Base-by-base conservation (phyloP, 2,797 vertebrate species). In the Thamnophis elegans region DNA sequence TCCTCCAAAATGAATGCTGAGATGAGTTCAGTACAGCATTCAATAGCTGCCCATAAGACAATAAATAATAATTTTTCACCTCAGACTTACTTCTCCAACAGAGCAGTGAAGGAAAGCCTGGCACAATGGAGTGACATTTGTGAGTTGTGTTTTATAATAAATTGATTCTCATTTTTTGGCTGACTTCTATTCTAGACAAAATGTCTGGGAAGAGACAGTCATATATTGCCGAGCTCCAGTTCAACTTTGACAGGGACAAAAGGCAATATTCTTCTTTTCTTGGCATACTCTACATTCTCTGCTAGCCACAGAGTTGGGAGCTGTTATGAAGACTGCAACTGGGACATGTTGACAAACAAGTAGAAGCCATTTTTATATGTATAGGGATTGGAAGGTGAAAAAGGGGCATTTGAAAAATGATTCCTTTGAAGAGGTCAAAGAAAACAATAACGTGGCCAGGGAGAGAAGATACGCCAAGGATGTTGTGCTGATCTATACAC, bases 221-320 rank as follows among this genome's bases (percentile, higher is more conserved):
- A 11, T 2, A 0, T 0, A 1, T 0, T 0, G 87, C 18, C 20
- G 36, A 88, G 5, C 3, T 28, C 0, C 7, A 5, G 47, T 85
- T 65, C 25, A 53, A 56, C 32, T 26, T 3, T 26, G 3, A 14
- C 7, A 9, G 56, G 62, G 32, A 54, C 8, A 88, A 28, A 47
- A 25, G n/a, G 26, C 5, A 20, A 42, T 13, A 22, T 42, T 22
- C 25, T n/a, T 47, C 14, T 36, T 25, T 4, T 42, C 60, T 62
- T 36, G n/a, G 11, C 36, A n/a, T 42, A 6, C 55, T 90, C 13
- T 25, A 4, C 47, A n/a, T 47, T 85, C 47, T 85, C 28, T 51
- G 7, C 28, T 16, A 14, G 53, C 0, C 12, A 55, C 18, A 65
- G 56, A 62, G 73, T 20, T 51, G 16, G n/a, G 53, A 68, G 42